Evolutionary conservation across 2,797 vertebrate genomes (phyloP), one percentile per base, ranked within the genome.

Genomic region (Petrocephalus schoutedeni): DNA sequence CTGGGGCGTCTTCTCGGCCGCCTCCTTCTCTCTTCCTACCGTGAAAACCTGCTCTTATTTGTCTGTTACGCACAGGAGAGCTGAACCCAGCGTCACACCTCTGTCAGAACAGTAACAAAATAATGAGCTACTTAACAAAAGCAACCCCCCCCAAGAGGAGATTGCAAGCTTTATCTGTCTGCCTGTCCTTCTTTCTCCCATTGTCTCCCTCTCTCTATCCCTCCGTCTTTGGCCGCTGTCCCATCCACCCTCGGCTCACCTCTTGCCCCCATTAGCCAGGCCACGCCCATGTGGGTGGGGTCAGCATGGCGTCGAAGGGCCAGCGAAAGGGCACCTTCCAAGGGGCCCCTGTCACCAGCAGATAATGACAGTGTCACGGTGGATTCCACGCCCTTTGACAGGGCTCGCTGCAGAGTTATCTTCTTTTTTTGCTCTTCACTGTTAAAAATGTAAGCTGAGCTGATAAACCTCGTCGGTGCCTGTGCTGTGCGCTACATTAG

Each of bases 101-200:
- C 71, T 45, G 71, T 77, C 71, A 77, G 36, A 77, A 77, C 36
- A 77, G 71, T 77, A 77, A 77, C 71, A 77, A 77, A 77, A n/a
- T 41, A 77, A 77, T 49, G 36, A 77, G 36, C 36, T 5, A 77
- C 71, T 77, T 45, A 45, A 45, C 36, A 77, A 77, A 77, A 77
- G 16, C 71, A 77, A 36, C 71, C 6, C 1, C 32, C 36, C 67
- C 14, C 67, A 32, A 8, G 28, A 41, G 36, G 67, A 36, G 67
- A 74, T 41, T 41, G 67, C 36, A 41, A 16, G 67, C 14, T 74
- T 36, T 74, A 41, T 45, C 16, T 74, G 28, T 74, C 28, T 1
- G 10, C 32, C 67, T 64, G 59, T 64, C 3, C 0, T 36, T 5
- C 2, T 28, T 28, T 8, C 9, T 32, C 28, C 32, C 12, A 16